Evolutionary conservation across 2,888 invertebrate genomes (phyloP).

Genomic region (Dolomedes plantarius): DNA sequence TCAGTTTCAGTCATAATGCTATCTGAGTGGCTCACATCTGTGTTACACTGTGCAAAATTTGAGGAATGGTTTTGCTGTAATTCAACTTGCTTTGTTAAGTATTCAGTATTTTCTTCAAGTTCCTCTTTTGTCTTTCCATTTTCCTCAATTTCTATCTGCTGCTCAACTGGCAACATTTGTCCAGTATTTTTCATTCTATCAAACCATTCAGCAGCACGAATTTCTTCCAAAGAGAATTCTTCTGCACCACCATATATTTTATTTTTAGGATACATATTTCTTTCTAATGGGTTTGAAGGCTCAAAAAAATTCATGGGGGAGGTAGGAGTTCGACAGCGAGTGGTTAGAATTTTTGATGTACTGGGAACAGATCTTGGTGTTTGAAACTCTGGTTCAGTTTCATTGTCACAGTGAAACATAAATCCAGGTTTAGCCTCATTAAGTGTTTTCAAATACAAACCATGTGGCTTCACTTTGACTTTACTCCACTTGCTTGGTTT

Average conservation of each 20-base stretch:
- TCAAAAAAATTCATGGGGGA: conserved; percentile 81
- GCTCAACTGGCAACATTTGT: conserved; percentile 14
- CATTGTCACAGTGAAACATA: conserved; percentile 51
- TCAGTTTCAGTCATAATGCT: too few species aligned
- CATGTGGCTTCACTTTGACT: conserved; percentile 74
- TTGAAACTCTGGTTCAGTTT: not conserved
- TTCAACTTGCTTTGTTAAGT: not conserved
- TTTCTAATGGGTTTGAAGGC: conserved; percentile 81
- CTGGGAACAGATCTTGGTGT: conserved; percentile 45
- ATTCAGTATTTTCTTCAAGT: conserved; percentile 10
- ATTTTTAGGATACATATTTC: conserved; percentile 73
- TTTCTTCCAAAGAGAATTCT: conserved; percentile 70
- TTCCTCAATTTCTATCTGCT: not conserved
- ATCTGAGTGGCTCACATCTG: too few species aligned
- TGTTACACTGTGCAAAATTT: too few species aligned
- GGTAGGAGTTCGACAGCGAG: not conserved
- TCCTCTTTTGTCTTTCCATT: conserved; percentile 7
- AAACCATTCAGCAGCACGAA: conserved; percentile 65
- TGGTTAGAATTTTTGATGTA: conserved; percentile 32
- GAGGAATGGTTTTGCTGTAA: not conserved
- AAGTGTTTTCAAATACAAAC: too few species aligned
- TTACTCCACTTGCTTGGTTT: conserved; percentile 85
- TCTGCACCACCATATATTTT: conserved; percentile 68
- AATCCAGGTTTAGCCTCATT: conserved; percentile 11
- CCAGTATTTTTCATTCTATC: conserved; percentile 14